These are phyloP conservation scores for Myxocyprinus asiaticus DNA, from an alignment of 2,113 vertebrate genomes.

Conservation along the genomic window DNA sequence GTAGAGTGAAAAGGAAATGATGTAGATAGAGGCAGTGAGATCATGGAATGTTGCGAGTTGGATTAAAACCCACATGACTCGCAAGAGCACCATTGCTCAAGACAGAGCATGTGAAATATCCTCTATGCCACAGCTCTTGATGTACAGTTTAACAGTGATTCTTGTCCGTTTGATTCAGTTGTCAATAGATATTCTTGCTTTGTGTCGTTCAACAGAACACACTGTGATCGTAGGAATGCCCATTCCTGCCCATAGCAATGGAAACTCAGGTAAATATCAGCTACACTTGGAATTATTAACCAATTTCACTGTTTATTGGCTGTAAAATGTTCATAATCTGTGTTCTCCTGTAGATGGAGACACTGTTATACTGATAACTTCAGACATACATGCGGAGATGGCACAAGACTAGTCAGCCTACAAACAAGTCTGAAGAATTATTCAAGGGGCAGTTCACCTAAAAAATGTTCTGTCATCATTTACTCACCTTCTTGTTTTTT, in stretches of 20 bases:
- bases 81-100: too few relatives aligned
- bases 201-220: slow-evolving; percentile 59
- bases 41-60: too few relatives aligned
- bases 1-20: too few relatives aligned
- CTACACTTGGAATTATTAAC: neutral
- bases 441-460: too few relatives aligned
- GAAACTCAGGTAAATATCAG: slow-evolving; percentile 48
- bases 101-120: too few relatives aligned
- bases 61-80: too few relatives aligned
- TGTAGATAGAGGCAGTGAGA: too few relatives aligned
- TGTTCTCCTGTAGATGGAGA: slow-evolving; percentile 57
- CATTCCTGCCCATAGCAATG: slow-evolving; percentile 21
- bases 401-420: neutral
- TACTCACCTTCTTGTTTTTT: too few relatives aligned
- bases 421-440: too few relatives aligned
- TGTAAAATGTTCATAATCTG: neutral
- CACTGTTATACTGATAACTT: slow-evolving; percentile 46
- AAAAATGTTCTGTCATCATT: too few relatives aligned
- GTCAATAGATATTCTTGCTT: neutral
- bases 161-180: neutral
- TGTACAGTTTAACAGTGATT: neutral
- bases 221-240: slow-evolving; percentile 65
- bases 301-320: too few relatives aligned
- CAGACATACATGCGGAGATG: slow-evolving; percentile 54
- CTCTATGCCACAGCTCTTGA: too few relatives aligned